Evolutionary conservation across 1,140 invertebrate species (phyloP), one percentile per base, ranked within the genome.

Genomic region (Aphidius ervi): DNA sequence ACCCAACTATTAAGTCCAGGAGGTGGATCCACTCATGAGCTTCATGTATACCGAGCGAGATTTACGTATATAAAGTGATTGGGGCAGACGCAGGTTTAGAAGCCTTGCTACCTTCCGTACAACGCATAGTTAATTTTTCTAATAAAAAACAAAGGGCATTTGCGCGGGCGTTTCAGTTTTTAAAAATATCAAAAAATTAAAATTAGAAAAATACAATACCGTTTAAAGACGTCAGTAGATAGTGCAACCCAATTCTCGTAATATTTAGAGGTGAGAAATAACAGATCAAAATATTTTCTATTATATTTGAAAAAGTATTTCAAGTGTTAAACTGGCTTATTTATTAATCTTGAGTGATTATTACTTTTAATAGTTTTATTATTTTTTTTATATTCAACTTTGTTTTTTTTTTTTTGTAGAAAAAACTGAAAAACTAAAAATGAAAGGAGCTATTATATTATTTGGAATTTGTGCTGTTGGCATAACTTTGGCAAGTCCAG

Each of bases 61-160:
- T 75, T 75, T 74, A 77, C 73, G 73, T 81, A 79, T 81, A 81
- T 81, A 81, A 79, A 77, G 66, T 75, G 67, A 67, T 63, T 71
- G 68, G 73, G 75, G 73, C 75, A 65, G 69, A 77, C 68, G 68
- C 72, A 70, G 64, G 70, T 70, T 77, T 75, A 79, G 77, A 80
- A 76, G 72, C 72, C 67, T 76, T 66, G 70, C 67, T 4, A 70
- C 62, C 69, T 69, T 69, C 78, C 71, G 70, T 74, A 73, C 59
- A 67, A 73, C 68, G 68, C 70, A 71, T 72, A 67, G 63, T 46
- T 43, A 10, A 8, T 43, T 43, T 43, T 43, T 43, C 42, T 10
- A 43, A 43, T 31, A 31, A 31, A 3, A 31, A 31, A 31, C 23
- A 4, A 31, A 31, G 23, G 23, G 4, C 23, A 4, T 31, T 31